Evolutionary conservation across 2,113 vertebrate species (phyloP).

Genomic region (Hippoglossus stenolepis): DNA sequence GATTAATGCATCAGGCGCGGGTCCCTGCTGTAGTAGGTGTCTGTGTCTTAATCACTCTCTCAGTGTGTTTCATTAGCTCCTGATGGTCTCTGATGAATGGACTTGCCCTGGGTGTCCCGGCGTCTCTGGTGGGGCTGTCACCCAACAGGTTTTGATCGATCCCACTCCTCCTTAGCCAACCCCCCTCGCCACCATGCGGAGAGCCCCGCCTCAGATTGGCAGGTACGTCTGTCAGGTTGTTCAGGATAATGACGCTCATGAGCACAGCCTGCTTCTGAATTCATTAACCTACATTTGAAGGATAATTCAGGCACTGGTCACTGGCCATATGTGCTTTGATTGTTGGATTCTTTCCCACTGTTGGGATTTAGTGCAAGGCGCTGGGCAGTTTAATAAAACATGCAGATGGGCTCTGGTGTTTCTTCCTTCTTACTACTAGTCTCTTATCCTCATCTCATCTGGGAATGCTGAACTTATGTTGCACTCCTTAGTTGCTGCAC

Average conservation of each 20-base stretch:
- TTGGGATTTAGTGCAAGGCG: conserved; percentile 71
- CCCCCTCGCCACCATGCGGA: conserved; percentile 8
- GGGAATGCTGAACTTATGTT: conserved; percentile 55
- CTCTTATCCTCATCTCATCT: conserved; percentile 57
- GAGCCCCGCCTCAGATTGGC: conserved; percentile 48
- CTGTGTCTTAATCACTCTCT: conserved; percentile 80
- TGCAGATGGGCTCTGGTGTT: conserved; percentile 72
- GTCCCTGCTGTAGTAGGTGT: conserved; percentile 64
- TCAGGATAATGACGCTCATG: conserved; percentile 58
- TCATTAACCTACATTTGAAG: conserved; percentile 83
- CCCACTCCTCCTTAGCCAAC: conserved; percentile 10
- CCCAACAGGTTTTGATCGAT: conserved; percentile 60
- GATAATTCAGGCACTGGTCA: conserved; percentile 73
- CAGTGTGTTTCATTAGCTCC: conserved; percentile 80
- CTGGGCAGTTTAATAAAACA: conserved; percentile 69
- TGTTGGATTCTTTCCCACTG: conserved; percentile 76
- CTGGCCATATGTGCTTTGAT: conserved; percentile 76
- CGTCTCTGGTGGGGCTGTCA: conserved; percentile 42
- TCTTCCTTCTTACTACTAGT: conserved; percentile 60
- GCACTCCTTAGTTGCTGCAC: conserved; percentile 54
- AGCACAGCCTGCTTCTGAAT: conserved; percentile 72
- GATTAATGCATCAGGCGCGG: conserved; percentile 75
- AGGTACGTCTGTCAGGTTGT: conserved; percentile 73
- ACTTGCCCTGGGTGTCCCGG: conserved; percentile 45
- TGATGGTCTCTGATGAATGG: conserved; percentile 73